A percentile compares a stretch with the other conserved stretches of the same genome.
Evolutionary conservation across 2,888 invertebrate species (phyloP).

Genomic region (Archips crataeganus): DNA sequence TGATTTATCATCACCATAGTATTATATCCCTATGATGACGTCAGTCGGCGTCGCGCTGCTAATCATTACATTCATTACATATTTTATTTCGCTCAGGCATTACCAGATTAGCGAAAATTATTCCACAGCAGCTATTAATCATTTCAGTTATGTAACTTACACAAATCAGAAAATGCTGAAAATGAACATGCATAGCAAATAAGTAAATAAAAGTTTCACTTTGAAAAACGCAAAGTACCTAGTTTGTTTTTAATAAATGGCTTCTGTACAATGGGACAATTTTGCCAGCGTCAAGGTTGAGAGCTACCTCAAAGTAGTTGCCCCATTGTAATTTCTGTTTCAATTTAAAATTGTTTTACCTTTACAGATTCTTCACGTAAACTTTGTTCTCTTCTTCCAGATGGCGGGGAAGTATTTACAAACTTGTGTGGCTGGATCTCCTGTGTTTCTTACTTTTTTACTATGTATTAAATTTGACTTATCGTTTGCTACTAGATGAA

Average conservation of each 20-base stretch:
- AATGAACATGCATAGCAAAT: no score
- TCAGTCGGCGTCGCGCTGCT: not conserved
- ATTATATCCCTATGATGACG: slow-evolving; percentile 1
- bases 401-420: slow-evolving; percentile 98
- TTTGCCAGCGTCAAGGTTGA: no score
- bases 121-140: no score
- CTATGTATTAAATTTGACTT: slow-evolving; percentile 91
- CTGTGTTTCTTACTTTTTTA: slow-evolving; percentile 92
- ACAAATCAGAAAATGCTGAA: no score
- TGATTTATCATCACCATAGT: not conserved
- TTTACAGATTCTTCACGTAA: not conserved
- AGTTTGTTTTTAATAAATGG: no score
- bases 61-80: not conserved
- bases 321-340: not conserved
- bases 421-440: slow-evolving; percentile 96
- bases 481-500: slow-evolving; percentile 89
- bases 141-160: no score
- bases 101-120: not conserved
- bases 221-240: no score
- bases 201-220: no score
- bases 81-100: not conserved
- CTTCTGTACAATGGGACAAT: no score
- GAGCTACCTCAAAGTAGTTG: no score
- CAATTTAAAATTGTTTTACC: not conserved
- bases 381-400: slow-evolving; percentile 81